These are phyloP conservation scores for Diadegma fenestrale DNA, from an alignment of 2,888 invertebrate genomes.

Conservation along the genomic window DNA sequence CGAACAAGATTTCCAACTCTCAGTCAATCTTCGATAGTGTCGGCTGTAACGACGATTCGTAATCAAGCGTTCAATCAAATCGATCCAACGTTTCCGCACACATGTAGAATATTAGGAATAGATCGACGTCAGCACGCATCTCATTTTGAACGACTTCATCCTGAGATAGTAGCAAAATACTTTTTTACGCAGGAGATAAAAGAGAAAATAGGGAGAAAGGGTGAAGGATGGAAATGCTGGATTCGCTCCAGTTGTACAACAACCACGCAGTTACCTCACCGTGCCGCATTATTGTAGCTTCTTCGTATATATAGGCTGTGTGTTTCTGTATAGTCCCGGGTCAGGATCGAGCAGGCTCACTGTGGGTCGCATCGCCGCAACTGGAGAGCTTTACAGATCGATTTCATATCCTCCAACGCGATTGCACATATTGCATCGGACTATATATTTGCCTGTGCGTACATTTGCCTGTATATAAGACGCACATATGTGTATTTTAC, in stretches of 20 bases:
- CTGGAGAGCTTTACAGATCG: constrained; percentile 39
- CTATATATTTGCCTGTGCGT: neutral
- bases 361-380: constrained; percentile 19
- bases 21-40: neutral
- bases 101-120: neutral
- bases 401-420: constrained; percentile 53
- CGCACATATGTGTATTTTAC: neutral
- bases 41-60: neutral
- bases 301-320: constrained; percentile 12
- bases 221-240: neutral
- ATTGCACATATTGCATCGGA: constrained; percentile 9
- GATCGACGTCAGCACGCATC: neutral
- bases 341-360: constrained; percentile 23
- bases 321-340: constrained; percentile 19
- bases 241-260: neutral
- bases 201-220: neutral
- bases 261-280: neutral
- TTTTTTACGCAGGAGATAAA: neutral
- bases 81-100: neutral
- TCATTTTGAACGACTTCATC: neutral
- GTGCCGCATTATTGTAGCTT: constrained; percentile 40
- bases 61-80: neutral
- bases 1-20: neutral
- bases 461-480: neutral
- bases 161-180: neutral